Base-by-base conservation (phyloP, 1,140 invertebrate genomes). In the Rhizoglyphus robini region DNA sequence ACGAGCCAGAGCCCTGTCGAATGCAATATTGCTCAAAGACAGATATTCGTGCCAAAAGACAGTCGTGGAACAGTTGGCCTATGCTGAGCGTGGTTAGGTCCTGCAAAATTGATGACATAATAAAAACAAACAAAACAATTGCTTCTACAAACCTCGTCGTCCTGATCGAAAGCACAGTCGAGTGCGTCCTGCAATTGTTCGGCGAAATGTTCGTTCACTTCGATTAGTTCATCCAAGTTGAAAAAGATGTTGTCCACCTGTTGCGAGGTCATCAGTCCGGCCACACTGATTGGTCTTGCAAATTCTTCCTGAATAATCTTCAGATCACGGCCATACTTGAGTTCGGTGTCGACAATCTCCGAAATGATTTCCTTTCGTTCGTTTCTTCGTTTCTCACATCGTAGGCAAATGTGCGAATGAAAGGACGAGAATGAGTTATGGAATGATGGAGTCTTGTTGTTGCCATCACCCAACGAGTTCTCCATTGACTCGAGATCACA, bases 321-420 rank as follows among this genome's bases (percentile, higher is more conserved):
- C 30, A 69, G 54, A 65, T 69, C 68, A 29, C 68, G 66, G 18
- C 68, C 68, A 65, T 69, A 69, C 31, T 67, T 96, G 69, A 92
- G 85, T 78, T 97, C 93, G 0, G 92, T 96, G 75, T 96, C 92
- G 2, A 94, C 87, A 67, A 96, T 93, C 79, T 97, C 93, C 1
- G 86, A 87, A 57, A 97, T 88, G 23, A 94, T 95, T 78, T 96
- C 90, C 72, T 91, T 90, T 38, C 91, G 81, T 74, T 97, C 90
- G 0, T 85, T 82, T 64, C 90, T 80, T 73, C 88, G 88, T 72
- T 90, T 90, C 48, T 83, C 80, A 75, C 91, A 96, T 73, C 90
- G 88, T 66, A 86, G 80, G 77, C 91, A 95, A 5, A 92, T 20
- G 23, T 51, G 8, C 36, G 23, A 13, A 4, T 51, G n/a, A 51